Percentiles rank a stretch among this genome's conserved stretches.
Conservation (phyloP, 1,140 invertebrate species). For the Drosophila arawakana region DNA sequence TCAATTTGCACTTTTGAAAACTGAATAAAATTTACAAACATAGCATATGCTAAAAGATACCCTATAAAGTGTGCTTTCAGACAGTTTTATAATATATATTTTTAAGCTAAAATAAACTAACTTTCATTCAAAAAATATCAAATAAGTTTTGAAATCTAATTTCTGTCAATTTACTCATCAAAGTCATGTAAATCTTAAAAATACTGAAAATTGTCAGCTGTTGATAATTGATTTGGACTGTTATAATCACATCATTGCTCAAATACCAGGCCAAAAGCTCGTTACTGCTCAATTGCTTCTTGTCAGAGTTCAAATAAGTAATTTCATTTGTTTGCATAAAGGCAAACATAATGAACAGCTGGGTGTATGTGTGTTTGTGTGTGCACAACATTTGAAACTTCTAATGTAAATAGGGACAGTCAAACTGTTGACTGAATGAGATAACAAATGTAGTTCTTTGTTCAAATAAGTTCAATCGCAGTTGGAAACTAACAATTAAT, state of each 20-base stretch:
- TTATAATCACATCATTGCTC: background rate
- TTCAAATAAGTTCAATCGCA: constrained; percentile 29
- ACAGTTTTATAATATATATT: too few relatives aligned
- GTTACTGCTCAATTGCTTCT: constrained; percentile 13
- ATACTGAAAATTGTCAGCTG: too few relatives aligned
- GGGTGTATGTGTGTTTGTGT: background rate
- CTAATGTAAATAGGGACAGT: constrained; percentile 11
- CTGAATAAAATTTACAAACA: background rate
- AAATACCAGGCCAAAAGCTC: background rate
- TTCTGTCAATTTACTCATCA: too few relatives aligned
- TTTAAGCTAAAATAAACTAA: too few relatives aligned
- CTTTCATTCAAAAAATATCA: too few relatives aligned
- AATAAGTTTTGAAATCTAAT: too few relatives aligned
- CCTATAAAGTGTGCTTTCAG: background rate
- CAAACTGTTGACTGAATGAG: background rate
- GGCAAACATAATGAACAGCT: background rate
- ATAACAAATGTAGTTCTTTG: constrained; percentile 50
- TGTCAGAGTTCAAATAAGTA: constrained; percentile 11
- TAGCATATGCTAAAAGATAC: background rate
- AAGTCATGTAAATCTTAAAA: too few relatives aligned
- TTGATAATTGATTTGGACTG: too few relatives aligned
- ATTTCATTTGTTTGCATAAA: constrained; percentile 8
- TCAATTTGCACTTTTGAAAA: constrained; percentile 57
- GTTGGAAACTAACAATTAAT: constrained; percentile 33
- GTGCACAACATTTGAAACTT: constrained; percentile 5